phyloP scores from a whole-genome alignment of 2,113 vertebrate genomes.

The cat (Felis catus) region DNA sequence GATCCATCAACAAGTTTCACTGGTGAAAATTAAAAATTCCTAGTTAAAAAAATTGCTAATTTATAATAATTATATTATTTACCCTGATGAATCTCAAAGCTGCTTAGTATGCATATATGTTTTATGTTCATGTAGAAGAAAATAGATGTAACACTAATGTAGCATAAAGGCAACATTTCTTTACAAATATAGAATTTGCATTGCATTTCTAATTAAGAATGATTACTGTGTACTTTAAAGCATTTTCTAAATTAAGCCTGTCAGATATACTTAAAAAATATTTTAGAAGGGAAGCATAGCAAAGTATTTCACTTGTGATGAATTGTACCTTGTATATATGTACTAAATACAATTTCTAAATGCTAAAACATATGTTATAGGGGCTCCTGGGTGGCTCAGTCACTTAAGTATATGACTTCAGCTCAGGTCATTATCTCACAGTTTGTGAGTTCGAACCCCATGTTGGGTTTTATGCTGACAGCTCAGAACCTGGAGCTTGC shows the following conservation, averaged over 20 bases:
- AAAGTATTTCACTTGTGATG: background rate
- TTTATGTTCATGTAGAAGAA: background rate
- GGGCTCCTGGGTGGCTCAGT: too few relatives aligned
- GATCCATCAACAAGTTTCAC: background rate
- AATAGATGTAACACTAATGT: background rate
- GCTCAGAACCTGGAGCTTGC: too few relatives aligned
- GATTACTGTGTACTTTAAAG: background rate
- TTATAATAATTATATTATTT: background rate
- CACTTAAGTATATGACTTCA: too few relatives aligned
- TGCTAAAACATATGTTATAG: background rate
- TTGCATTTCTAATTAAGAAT: background rate
- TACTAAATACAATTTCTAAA: background rate
- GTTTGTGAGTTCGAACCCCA: too few relatives aligned
- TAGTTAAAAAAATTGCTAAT: background rate
- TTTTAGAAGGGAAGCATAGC: background rate
- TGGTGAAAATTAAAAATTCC: background rate
- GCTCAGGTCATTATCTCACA: too few relatives aligned
- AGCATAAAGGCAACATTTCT: background rate
- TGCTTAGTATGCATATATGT: background rate
- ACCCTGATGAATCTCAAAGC: background rate
- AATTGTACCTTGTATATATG: background rate
- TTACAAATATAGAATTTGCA: background rate
- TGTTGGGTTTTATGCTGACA: too few relatives aligned
- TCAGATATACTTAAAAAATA: background rate
- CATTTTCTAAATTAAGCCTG: background rate